Conservation (phyloP, 2,888 invertebrate species). For the Lasioglossum pauxillum region DNA sequence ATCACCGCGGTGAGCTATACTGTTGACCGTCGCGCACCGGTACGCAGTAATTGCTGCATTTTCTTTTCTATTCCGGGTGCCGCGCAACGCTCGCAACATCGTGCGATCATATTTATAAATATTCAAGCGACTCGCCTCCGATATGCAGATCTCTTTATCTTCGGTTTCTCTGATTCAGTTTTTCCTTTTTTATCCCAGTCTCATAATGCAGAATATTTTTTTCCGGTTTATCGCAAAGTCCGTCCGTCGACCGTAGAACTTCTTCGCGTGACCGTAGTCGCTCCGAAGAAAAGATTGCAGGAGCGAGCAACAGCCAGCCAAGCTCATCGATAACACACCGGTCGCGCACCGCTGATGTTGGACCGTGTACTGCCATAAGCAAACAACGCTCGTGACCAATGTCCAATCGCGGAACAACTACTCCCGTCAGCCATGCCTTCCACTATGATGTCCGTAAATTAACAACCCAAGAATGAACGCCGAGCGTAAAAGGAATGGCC, state of each 20-base stretch:
- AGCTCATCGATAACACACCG: slow-evolving; percentile 46
- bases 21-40: background rate
- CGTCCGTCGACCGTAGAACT: slow-evolving; percentile 35
- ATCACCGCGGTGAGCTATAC: slow-evolving; percentile 17
- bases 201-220: background rate
- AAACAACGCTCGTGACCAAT: slow-evolving; percentile 51
- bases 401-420: slow-evolving; percentile 27
- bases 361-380: slow-evolving; percentile 42
- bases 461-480: background rate
- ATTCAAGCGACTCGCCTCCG: background rate
- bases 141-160: background rate
- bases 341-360: slow-evolving; percentile 26
- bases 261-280: slow-evolving; percentile 45
- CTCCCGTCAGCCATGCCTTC: slow-evolving; percentile 6
- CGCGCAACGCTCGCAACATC: background rate
- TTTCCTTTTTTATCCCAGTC: background rate
- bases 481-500: background rate
- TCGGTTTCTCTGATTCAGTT: background rate
- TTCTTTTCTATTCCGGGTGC: slow-evolving; percentile 7
- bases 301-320: slow-evolving; percentile 34
- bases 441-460: slow-evolving; percentile 13
- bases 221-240: slow-evolving; percentile 31
- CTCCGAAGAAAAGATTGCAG: slow-evolving; percentile 41
- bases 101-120: slow-evolving; percentile 9
- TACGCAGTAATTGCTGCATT: background rate